Evolutionary conservation across 2,113 vertebrate species (phyloP).

Genomic region (Pollimyrus isidori): DNA sequence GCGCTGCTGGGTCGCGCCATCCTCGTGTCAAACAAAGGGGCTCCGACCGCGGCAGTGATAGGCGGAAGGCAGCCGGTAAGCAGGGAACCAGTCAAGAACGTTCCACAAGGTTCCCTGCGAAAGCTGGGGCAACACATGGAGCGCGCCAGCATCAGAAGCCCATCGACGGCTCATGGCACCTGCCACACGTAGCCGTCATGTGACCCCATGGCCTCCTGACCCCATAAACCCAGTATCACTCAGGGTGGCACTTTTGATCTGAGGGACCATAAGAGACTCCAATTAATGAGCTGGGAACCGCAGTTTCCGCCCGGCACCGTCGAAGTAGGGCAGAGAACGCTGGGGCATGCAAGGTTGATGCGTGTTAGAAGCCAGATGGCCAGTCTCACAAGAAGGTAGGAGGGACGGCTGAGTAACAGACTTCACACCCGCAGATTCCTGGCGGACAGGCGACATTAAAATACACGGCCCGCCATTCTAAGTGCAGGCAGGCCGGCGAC

Average conservation of each 20-base stretch:
- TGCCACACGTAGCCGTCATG: background rate
- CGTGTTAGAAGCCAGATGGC: conserved; percentile 8
- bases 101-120: background rate
- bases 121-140: background rate
- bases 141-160: background rate
- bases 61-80: background rate
- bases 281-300: background rate
- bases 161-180: background rate
- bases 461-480: conserved; percentile 18
- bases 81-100: background rate
- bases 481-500: conserved; percentile 12
- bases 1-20: background rate
- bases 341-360: background rate
- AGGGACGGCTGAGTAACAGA: background rate
- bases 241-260: background rate
- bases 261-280: conserved; percentile 9
- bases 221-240: background rate
- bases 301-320: conserved; percentile 3
- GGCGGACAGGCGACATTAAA: conserved; percentile 31
- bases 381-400: background rate
- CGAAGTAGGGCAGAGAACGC: conserved; percentile 27
- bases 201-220: background rate
- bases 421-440: background rate
- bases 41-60: background rate
- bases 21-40: background rate